Percentiles rank a stretch among this genome's conserved stretches.
These are phyloP conservation scores for Pachyuromys duprasi DNA, from an alignment of 2,797 vertebrate species.

Conservation along the genomic window DNA sequence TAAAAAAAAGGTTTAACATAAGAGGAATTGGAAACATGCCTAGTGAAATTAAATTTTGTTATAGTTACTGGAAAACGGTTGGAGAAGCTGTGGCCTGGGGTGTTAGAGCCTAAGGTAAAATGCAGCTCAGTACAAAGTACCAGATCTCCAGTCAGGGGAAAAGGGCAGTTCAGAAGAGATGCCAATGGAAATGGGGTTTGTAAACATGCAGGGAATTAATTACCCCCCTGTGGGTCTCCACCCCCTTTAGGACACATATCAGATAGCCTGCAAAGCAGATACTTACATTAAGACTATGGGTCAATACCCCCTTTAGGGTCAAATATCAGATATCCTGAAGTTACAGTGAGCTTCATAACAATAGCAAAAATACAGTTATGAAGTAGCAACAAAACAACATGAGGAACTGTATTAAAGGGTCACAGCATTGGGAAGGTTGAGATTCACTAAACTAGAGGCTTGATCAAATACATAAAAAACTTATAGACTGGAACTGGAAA, in stretches of 20 bases:
- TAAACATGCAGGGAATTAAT: neutral
- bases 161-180: neutral
- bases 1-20: neutral
- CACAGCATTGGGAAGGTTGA: neutral
- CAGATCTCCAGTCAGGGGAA: neutral
- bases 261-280: no score
- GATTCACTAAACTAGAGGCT: neutral
- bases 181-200: neutral
- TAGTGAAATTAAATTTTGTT: neutral
- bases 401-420: neutral
- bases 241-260: no score
- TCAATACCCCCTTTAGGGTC: no score
- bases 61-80: neutral
- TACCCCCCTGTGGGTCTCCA: neutral
- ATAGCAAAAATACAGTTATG: neutral
- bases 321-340: no score
- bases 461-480: neutral
- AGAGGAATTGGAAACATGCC: constrained; percentile 2
- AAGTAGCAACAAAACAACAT: neutral
- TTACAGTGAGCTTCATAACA: neutral
- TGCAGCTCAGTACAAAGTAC: neutral
- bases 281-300: no score
- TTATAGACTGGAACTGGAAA: neutral
- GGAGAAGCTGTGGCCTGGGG: neutral
- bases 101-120: neutral